Evolutionary conservation across 2,888 invertebrate species (phyloP), one percentile per base, ranked within the genome.

Genomic region (Chymomyza procnemis): DNA sequence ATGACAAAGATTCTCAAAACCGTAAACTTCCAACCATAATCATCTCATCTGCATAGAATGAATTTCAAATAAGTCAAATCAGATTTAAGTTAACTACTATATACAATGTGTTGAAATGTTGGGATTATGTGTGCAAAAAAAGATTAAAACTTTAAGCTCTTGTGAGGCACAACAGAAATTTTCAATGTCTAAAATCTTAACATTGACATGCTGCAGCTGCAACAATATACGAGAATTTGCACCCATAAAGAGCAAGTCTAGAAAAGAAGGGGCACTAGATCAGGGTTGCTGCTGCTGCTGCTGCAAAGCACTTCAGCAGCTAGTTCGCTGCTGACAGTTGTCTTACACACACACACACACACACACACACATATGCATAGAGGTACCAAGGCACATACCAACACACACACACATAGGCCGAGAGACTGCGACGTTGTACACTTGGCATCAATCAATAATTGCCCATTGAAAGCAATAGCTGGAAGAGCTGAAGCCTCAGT

Each of bases 391-490:
- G 18, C 14, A 30, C 54, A 19, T 55, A 12, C 60, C 58, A 54
- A 56, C 60, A 65, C 18, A 65, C 66, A 64, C 66, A 16, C 56
- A 59, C 57, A 46, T 21, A 67, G 22, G 67, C 61, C 22, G 3
- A 41, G 41, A 16, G 59, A 21, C 47, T 56, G 30, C n/a, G 26
- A 26, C 34, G 66, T 56, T 74, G 82, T 82, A 80, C 83, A 82
- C 88, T 87, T 80, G 87, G 71, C 76, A 79, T 85, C 88, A 88
- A 85, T 85, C 88, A 87, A 85, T 88, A 85, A 88, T 88, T 88
- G 88, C 88, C 83, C 87, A 87, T 80, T 81, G 86, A 85, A 70
- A 62, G 84, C 86, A 77, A 73, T 79, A 74, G 84, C 75, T 85
- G 85, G 83, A 87, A 80, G 76, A 76, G 68, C 74, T 70, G 68